A percentile compares a stretch with the other conserved stretches of the same genome.
phyloP scores from a whole-genome alignment of 2,113 vertebrate genomes.

The Vicugna pacos region DNA sequence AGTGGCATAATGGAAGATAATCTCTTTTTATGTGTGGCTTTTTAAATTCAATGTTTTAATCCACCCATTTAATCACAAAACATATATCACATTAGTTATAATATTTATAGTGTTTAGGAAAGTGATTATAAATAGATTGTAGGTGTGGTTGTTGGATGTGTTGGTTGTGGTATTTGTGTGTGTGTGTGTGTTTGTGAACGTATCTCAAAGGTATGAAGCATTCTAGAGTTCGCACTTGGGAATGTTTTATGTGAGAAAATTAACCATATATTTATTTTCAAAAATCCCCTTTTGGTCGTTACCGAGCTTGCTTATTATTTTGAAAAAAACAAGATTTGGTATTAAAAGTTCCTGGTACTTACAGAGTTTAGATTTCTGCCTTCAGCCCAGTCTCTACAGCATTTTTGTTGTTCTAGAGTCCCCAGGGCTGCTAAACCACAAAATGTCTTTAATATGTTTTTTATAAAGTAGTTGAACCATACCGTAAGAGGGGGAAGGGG shows the following conservation, averaged over 20 bases:
- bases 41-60: conserved; percentile 74
- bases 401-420: not conserved
- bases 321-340: conserved; percentile 12
- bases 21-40: conserved; percentile 77
- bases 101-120: conserved; percentile 70
- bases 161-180: not conserved
- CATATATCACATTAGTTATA: conserved; percentile 73
- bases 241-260: not conserved
- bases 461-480: not conserved
- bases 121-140: conserved; percentile 65
- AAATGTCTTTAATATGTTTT: not conserved
- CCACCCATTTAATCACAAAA: conserved; percentile 74
- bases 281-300: not conserved
- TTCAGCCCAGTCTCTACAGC: not conserved
- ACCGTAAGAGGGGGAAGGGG: not conserved
- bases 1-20: conserved; percentile 72
- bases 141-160: not conserved
- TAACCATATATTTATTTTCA: conserved; percentile 41
- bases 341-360: not conserved
- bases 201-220: not conserved
- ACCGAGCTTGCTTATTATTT: conserved; percentile 25
- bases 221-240: not conserved
- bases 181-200: not conserved
- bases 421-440: conserved; percentile 12
- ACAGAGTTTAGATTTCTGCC: not conserved